These are phyloP conservation scores for Leucoma salicis DNA, from an alignment of 2,888 invertebrate genomes.

Conservation along the genomic window DNA sequence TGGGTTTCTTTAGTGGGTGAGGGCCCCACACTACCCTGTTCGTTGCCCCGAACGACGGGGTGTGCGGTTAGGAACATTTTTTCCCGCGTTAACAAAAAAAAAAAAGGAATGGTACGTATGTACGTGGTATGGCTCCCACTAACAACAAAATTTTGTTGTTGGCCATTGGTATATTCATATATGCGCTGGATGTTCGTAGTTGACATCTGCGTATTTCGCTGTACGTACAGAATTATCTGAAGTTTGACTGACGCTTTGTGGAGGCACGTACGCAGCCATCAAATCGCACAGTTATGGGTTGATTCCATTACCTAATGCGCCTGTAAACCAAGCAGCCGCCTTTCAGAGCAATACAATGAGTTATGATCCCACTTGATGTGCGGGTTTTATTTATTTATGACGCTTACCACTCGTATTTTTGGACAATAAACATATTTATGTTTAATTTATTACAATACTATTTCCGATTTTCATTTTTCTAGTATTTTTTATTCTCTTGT, in stretches of 20 bases:
- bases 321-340: slow-evolving; percentile 52
- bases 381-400: slow-evolving; percentile 41
- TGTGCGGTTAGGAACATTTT: too few species aligned
- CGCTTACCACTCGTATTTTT: neutral
- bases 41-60: too few species aligned
- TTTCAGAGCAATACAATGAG: slow-evolving; percentile 50
- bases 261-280: neutral
- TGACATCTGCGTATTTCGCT: neutral
- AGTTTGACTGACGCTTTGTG: neutral
- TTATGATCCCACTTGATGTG: slow-evolving; percentile 66
- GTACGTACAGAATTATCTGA: slow-evolving; percentile 2
- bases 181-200: slow-evolving; percentile 10
- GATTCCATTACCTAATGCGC: slow-evolving; percentile 73
- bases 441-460: neutral
- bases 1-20: too few species aligned
- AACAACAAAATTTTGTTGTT: too few species aligned
- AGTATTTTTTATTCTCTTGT: too few species aligned
- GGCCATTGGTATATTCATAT: too few species aligned
- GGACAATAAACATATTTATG: neutral
- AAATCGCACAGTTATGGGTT: slow-evolving; percentile 45
- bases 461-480: neutral
- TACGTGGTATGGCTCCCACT: too few species aligned
- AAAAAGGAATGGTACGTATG: too few species aligned
- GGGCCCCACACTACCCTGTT: too few species aligned
- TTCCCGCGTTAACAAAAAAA: too few species aligned